Conservation (phyloP, 2,888 invertebrate species). For the Coelinius sp. region DNA sequence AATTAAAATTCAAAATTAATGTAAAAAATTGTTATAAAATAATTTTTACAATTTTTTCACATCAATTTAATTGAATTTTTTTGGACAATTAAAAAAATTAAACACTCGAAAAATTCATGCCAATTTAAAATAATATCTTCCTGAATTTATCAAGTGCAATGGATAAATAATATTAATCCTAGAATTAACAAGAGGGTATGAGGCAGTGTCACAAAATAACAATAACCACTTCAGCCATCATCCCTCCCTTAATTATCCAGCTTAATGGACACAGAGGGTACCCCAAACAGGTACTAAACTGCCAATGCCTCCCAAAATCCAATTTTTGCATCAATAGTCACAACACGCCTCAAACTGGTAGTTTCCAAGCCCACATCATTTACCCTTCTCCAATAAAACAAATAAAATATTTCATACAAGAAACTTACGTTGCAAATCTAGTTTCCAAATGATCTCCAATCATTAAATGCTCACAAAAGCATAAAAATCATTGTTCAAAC, state of each 20-base stretch:
- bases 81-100: neutral
- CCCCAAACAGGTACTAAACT: neutral
- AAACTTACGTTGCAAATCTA: constrained; percentile 12
- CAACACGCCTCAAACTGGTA: constrained; percentile 6
- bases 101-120: constrained; percentile 15
- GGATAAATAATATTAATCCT: neutral
- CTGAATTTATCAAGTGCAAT: constrained; percentile 5
- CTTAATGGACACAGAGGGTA: neutral
- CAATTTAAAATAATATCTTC: neutral
- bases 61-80: neutral
- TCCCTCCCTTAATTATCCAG: neutral
- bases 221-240: neutral
- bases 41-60: constrained; percentile 7
- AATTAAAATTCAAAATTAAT: neutral
- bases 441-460: neutral
- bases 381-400: neutral
- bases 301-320: constrained; percentile 4
- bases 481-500: too few species aligned
- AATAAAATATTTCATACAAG: neutral
- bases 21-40: neutral
- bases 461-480: too few species aligned
- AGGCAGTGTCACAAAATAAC: neutral
- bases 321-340: constrained; percentile 22
- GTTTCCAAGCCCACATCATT: neutral
- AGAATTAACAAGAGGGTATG: neutral